Evolutionary conservation across 2,797 vertebrate species (phyloP).

Genomic region (Synanceia verrucosa): DNA sequence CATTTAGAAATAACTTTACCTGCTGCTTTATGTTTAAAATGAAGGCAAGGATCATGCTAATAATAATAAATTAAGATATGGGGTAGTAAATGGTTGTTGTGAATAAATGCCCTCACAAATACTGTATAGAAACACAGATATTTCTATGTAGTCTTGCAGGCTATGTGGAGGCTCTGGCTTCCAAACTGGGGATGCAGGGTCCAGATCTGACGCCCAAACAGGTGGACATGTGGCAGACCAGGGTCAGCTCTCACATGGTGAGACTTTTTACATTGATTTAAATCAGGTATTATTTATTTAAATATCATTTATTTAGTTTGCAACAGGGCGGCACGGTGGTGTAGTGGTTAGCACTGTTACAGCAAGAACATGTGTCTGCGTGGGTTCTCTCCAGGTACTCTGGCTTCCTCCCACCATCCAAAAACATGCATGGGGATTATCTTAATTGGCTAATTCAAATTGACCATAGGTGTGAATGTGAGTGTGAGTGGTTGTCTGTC

Average conservation of each 20-base stretch:
- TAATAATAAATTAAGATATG: too few relatives aligned
- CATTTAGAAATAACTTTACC: background rate
- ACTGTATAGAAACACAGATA: background rate
- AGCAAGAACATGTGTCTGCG: too few relatives aligned
- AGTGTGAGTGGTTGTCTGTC: too few relatives aligned
- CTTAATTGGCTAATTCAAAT: too few relatives aligned
- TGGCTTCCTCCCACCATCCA: too few relatives aligned
- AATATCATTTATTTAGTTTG: too few relatives aligned
- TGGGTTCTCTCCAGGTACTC: too few relatives aligned
- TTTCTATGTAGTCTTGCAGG: conserved; percentile 89
- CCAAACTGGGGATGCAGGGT: conserved; percentile 90
- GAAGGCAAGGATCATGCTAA: too few relatives aligned
- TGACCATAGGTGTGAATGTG: too few relatives aligned
- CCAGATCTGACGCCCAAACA: conserved; percentile 94
- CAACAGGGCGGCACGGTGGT: too few relatives aligned
- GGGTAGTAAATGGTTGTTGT: background rate
- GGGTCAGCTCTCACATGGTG: conserved; percentile 92
- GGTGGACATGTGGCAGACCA: conserved; percentile 97
- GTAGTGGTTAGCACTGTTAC: too few relatives aligned
- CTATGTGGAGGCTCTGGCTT: conserved; percentile 94
- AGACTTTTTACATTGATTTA: conserved; percentile 43
- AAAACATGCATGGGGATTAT: too few relatives aligned
- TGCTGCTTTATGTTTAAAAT: background rate
- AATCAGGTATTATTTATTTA: background rate
- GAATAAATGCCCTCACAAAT: background rate